Evolutionary conservation across 1,140 invertebrate genomes (phyloP).

Genomic region (Pogonognathellus flavescens): DNA sequence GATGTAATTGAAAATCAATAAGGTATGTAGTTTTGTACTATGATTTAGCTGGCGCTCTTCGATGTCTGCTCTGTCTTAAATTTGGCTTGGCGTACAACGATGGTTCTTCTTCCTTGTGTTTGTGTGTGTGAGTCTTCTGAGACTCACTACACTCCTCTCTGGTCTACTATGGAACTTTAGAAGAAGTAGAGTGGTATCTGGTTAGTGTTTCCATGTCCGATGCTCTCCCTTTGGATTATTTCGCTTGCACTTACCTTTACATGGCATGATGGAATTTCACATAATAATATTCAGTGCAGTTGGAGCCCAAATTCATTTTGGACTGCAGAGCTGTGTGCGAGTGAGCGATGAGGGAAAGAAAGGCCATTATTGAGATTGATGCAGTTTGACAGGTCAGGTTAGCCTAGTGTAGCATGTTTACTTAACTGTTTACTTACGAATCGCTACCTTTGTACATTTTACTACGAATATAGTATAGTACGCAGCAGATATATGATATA

Average conservation of each 20-base stretch:
- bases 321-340: neutral
- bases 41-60: conserved; percentile 14
- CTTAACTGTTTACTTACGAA: conserved; percentile 17
- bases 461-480: neutral
- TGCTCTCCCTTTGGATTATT: neutral
- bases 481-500: neutral
- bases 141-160: no score
- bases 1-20: conserved; percentile 43
- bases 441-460: conserved; percentile 2
- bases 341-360: neutral
- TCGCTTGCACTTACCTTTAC: neutral
- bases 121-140: no score
- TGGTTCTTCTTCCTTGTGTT: neutral
- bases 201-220: no score
- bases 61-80: neutral
- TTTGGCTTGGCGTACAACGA: neutral
- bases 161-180: no score
- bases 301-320: neutral
- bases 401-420: conserved; percentile 28
- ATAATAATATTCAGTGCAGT: neutral
- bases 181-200: no score
- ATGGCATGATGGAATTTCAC: conserved; percentile 17
- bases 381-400: conserved; percentile 40
- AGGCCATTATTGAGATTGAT: conserved; percentile 41
- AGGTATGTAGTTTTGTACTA: neutral